phyloP scores from a whole-genome alignment of 2,113 vertebrate genomes.

The Clarias magur region DNA sequence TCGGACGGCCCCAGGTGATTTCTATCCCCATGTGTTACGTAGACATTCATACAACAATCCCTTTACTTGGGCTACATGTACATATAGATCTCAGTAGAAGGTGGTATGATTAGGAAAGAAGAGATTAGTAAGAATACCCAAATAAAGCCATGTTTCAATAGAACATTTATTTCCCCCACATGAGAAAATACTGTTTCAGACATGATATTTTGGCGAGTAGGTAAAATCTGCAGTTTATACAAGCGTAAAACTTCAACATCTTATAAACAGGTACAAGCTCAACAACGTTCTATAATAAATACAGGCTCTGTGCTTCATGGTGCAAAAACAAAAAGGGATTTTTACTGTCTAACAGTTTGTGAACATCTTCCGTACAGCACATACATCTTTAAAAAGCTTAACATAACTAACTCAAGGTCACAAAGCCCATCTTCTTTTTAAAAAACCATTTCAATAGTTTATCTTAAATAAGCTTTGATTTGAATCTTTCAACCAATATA shows the following conservation, averaged over 20 bases:
- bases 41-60: no score
- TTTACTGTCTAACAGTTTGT: constrained; percentile 71
- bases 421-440: constrained; percentile 73
- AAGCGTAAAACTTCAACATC: constrained; percentile 89
- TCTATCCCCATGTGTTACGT: no score
- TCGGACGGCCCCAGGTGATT: no score
- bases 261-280: constrained; percentile 87
- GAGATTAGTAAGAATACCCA: not conserved
- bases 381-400: constrained; percentile 68
- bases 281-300: constrained; percentile 93
- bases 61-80: not conserved
- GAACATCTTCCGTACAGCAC: constrained; percentile 62
- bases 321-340: constrained; percentile 67
- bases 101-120: not conserved
- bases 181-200: constrained; percentile 91
- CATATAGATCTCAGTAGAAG: not conserved
- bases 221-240: constrained; percentile 89
- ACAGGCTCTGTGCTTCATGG: constrained; percentile 81
- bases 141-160: constrained; percentile 65
- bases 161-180: constrained; percentile 89
- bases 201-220: constrained; percentile 82
- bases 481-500: constrained; percentile 73
- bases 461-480: constrained; percentile 73
- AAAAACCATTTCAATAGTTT: constrained; percentile 63
- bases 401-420: constrained; percentile 70